Conservation (phyloP, 2,113 vertebrate genomes). For the Smithornis capensis region DNA sequence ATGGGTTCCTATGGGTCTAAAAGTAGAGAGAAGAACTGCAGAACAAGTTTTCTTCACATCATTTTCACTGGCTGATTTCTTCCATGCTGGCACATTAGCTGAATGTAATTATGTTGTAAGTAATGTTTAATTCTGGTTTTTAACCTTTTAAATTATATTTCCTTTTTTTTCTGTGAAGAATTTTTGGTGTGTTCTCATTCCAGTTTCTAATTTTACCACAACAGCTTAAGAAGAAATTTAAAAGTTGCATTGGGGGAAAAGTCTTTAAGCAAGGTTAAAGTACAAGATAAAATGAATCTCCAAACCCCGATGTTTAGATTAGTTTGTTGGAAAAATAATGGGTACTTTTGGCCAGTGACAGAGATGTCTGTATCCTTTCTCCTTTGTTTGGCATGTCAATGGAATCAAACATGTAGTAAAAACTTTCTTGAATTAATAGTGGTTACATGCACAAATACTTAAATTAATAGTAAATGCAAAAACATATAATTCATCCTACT, state of each 20-base stretch:
- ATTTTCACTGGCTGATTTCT: slow-evolving; percentile 11
- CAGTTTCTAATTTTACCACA: background rate
- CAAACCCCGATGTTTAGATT: background rate
- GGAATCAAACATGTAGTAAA: background rate
- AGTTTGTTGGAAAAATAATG: background rate
- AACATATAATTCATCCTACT: background rate
- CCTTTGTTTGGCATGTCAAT: background rate
- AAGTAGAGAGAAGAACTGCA: background rate
- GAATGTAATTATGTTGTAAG: slow-evolving; percentile 59
- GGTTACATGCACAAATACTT: background rate
- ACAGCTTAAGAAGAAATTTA: background rate
- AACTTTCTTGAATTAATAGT: background rate
- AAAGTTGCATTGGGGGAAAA: background rate
- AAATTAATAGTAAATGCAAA: background rate
- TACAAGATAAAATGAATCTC: background rate
- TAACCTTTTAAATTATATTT: background rate
- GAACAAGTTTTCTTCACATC: background rate
- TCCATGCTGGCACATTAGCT: background rate
- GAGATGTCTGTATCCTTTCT: background rate
- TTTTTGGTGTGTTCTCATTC: background rate
- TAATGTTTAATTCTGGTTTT: slow-evolving; percentile 26
- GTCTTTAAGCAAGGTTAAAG: background rate
- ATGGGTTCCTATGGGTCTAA: background rate
- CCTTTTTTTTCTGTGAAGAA: background rate
- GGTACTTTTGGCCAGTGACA: background rate